Evolutionary conservation across 2,888 invertebrate species (phyloP).

Genomic region (Melipona bicolor): DNA sequence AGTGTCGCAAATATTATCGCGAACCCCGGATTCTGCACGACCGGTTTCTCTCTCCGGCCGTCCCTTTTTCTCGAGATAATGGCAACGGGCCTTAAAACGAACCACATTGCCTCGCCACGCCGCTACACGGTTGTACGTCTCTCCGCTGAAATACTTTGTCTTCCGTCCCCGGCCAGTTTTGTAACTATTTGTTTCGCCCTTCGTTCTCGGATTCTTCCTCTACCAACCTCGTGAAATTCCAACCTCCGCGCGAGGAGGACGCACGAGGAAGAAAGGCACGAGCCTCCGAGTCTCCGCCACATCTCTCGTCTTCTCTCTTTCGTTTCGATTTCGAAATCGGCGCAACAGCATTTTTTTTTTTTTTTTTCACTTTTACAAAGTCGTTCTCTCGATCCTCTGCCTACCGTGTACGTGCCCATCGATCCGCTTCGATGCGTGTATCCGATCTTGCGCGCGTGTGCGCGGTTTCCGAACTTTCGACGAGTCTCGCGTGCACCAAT

Average conservation of each 20-base stretch:
- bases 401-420: not conserved
- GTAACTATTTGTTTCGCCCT: constrained; percentile 56
- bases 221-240: constrained; percentile 30
- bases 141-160: constrained; percentile 49
- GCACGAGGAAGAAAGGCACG: not conserved
- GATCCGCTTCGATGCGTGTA: not conserved
- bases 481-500: constrained; percentile 35
- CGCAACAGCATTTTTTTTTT: no score
- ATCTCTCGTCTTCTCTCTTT: not conserved
- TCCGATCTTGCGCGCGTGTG: no score
- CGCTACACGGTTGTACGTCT: constrained; percentile 34
- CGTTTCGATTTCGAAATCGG: no score
- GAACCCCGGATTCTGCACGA: constrained; percentile 63
- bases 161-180: constrained; percentile 51
- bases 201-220: constrained; percentile 41
- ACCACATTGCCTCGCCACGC: not conserved
- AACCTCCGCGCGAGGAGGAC: not conserved
- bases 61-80: constrained; percentile 59
- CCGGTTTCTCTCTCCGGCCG: constrained; percentile 47
- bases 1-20: constrained; percentile 69
- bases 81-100: constrained; percentile 53
- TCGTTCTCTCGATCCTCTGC: not conserved
- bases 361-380: no score
- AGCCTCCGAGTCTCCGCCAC: not conserved
- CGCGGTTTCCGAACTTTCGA: not conserved